Percentiles rank a stretch among this genome's conserved stretches.
Conservation (phyloP, 2,113 vertebrate species). For the Gasterosteus nipponicus region DNA sequence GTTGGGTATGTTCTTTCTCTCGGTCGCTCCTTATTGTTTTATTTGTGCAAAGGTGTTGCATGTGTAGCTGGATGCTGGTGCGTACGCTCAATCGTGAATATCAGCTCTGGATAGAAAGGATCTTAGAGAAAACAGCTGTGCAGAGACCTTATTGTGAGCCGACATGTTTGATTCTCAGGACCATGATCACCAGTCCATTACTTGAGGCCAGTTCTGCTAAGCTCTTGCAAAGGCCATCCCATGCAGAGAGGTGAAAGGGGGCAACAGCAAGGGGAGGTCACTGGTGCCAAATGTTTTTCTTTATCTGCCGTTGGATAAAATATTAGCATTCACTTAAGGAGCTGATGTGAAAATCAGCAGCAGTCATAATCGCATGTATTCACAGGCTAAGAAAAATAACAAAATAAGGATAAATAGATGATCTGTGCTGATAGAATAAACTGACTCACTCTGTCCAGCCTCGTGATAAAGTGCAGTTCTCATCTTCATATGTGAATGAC, state of each 20-base stretch:
- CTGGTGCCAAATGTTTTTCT: constrained; percentile 10
- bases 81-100: constrained; percentile 4
- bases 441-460: constrained; percentile 3
- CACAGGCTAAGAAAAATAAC: too few relatives aligned
- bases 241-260: constrained; percentile 1
- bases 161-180: constrained; percentile 23
- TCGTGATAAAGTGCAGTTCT: constrained; percentile 6
- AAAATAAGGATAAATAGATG: neutral
- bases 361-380: too few relatives aligned
- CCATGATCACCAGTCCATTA: constrained; percentile 39
- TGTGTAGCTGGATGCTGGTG: neutral
- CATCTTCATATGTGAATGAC: constrained; percentile 16
- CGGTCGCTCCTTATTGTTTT: neutral
- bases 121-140: constrained; percentile 17
- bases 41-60: constrained; percentile 9
- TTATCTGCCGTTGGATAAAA: constrained; percentile 9
- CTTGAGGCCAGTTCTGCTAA: constrained; percentile 26
- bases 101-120: constrained; percentile 6
- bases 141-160: constrained; percentile 27
- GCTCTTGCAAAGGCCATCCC: constrained; percentile 24
- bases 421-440: constrained; percentile 17
- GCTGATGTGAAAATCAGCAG: constrained; percentile 7
- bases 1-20: too few relatives aligned
- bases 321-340: constrained; percentile 4
- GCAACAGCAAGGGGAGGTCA: neutral